Percentiles rank a stretch among this genome's conserved stretches.
phyloP scores from a whole-genome alignment of 2,797 vertebrate genomes.

The Amblyraja radiata region DNA sequence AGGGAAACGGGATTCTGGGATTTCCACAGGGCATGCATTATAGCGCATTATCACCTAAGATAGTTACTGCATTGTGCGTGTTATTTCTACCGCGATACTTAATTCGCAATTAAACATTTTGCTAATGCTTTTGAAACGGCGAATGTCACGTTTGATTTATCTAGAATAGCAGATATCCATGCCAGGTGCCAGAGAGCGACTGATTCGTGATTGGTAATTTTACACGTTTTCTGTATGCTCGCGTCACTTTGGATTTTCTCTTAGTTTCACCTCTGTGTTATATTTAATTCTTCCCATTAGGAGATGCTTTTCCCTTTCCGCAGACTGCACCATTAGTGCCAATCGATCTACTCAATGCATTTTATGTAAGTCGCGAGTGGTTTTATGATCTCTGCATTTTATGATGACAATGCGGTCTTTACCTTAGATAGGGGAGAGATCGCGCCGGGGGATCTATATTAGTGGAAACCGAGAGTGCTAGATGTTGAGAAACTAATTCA shows the following conservation, averaged over 20 bases:
- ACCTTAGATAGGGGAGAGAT: neutral
- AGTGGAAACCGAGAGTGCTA: neutral
- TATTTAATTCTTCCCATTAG: neutral
- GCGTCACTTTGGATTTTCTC: neutral
- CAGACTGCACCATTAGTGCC: neutral
- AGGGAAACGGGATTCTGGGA: neutral
- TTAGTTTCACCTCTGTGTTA: neutral
- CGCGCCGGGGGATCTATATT: neutral
- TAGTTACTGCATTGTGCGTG: neutral
- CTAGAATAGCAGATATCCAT: neutral
- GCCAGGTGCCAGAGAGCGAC: neutral
- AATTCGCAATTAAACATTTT: conserved; percentile 27
- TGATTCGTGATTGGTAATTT: neutral
- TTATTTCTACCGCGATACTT: neutral
- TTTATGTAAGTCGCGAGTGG: neutral
- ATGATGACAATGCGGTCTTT: neutral
- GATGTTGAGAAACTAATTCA: neutral
- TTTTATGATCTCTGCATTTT: neutral
- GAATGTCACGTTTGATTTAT: conserved; percentile 25
- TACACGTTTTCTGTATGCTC: neutral
- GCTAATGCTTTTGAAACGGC: conserved; percentile 15
- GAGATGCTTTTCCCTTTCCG: neutral
- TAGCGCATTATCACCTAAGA: neutral
- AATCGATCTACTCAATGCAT: conserved; percentile 16
- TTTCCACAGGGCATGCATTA: neutral